These are phyloP conservation scores for Hetaerina titia DNA, from an alignment of 2,888 invertebrate species.

Conservation along the genomic window DNA sequence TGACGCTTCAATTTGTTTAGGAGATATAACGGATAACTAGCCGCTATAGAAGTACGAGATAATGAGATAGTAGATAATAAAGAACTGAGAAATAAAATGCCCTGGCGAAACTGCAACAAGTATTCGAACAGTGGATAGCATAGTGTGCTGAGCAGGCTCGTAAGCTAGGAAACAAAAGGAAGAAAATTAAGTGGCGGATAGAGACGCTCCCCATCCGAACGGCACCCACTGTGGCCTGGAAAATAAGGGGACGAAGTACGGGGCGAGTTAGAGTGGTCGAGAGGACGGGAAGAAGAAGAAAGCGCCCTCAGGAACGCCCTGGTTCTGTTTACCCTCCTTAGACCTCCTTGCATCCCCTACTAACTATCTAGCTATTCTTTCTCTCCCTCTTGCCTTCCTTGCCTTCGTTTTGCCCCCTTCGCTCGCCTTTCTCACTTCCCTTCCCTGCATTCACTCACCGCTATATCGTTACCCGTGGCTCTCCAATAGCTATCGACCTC, in stretches of 20 bases:
- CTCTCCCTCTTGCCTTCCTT: neutral
- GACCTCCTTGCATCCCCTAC: neutral
- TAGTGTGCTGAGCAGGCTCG: too few relatives aligned
- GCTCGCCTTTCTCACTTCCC: neutral
- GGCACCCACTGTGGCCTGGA: neutral
- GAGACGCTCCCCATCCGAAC: conserved; percentile 22
- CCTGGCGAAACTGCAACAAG: too few relatives aligned
- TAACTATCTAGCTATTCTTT: neutral
- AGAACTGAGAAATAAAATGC: too few relatives aligned
- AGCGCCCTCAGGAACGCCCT: conserved; percentile 29
- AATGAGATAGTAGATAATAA: too few relatives aligned
- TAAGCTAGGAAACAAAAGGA: neutral
- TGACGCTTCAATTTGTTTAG: too few relatives aligned
- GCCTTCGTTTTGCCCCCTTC: neutral
- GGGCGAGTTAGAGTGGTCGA: neutral
- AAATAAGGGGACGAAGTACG: neutral
- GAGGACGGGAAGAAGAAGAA: neutral
- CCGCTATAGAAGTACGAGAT: too few relatives aligned
- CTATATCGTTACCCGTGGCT: neutral
- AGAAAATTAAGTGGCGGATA: conserved; percentile 34
- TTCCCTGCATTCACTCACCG: neutral
- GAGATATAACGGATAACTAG: too few relatives aligned
- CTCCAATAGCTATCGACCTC: neutral
- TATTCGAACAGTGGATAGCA: too few relatives aligned
- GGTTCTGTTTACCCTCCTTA: conserved; percentile 34